Evolutionary conservation across 1,140 invertebrate species (phyloP), one percentile per base, ranked within the genome.

Genomic region (Euglossa dilemma): DNA sequence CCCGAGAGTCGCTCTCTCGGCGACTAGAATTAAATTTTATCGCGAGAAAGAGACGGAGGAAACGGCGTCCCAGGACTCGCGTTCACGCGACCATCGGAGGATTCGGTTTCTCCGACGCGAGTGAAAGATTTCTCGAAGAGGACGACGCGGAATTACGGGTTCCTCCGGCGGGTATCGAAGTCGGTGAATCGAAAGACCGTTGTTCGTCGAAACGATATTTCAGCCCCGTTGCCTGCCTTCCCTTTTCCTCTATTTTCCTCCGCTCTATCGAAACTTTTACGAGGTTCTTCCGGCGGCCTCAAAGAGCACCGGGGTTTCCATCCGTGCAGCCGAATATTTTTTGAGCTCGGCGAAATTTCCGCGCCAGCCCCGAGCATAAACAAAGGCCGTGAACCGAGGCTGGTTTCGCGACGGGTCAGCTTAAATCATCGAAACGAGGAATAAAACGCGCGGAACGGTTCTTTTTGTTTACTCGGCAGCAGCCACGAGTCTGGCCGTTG

Each of bases 371-470:
- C 1, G 63, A 16, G 5, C 8, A 8, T 74, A 47, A 74, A 74
- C 47, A 74, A 47, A 20, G 36, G 2, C 8, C 0, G n/a, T 16
- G 7, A 43, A 28, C 12, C 28, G 23, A 73, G 54, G 18, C 23
- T 57, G 36, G 23, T n/a, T 57, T 45, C 14, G 28, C 23, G 64
- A 57, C 28, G 36, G 43, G 20, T 64, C 59, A 36, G 45, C 11
- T 67, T 77, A 77, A 67, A 54, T 77, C 63, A 28, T 9, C 6
- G 50, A 56, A 67, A 67, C 47, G 14, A 23, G 50, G 45, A 43
- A 45, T 77, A 67, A 67, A 77, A 77, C 36, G 18, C 0, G 20
- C 63, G 25, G 20, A 77, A 63, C 59, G 57, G 3, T 45, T 16
- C 23, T n/a, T 25, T 77, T 6, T 77, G 67, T 77, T 77, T 56